Percentiles rank a stretch among this genome's conserved stretches.
phyloP scores from a whole-genome alignment of 2,797 vertebrate species.

The Silurus aristotelis region DNA sequence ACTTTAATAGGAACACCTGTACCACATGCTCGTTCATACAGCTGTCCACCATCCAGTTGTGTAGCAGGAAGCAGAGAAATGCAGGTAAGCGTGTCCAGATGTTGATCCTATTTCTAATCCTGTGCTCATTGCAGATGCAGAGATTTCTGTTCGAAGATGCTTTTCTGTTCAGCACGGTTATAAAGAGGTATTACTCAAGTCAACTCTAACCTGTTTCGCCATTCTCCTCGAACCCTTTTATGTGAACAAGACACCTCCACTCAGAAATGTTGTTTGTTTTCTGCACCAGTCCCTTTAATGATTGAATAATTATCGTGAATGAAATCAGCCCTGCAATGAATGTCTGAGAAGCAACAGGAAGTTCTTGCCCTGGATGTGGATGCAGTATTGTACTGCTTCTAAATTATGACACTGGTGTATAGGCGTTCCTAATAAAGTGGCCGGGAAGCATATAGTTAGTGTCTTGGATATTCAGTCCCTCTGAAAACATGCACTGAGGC shows the following conservation, averaged over 20 bases:
- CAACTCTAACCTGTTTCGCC: background rate
- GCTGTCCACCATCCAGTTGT: background rate
- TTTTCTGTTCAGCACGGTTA: background rate
- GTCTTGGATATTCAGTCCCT: too few species aligned
- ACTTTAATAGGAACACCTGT: background rate
- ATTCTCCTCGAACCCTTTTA: background rate
- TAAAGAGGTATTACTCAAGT: background rate
- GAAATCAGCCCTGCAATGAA: too few species aligned
- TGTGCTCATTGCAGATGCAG: background rate
- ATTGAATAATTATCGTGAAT: too few species aligned
- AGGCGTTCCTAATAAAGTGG: background rate
- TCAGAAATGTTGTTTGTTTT: background rate
- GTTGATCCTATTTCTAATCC: background rate
- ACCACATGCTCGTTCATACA: background rate
- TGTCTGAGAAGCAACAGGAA: background rate
- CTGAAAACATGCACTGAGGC: too few species aligned
- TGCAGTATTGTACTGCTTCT: background rate
- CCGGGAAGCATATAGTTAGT: background rate
- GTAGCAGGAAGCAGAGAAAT: background rate
- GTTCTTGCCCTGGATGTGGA: background rate
- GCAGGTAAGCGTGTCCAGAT: background rate
- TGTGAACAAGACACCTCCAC: background rate
- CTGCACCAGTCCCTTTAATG: too few species aligned
- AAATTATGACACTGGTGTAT: background rate
- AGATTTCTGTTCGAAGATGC: background rate